Conservation (phyloP, 1,140 invertebrate genomes). For the Rhopalosiphum maidis region DNA sequence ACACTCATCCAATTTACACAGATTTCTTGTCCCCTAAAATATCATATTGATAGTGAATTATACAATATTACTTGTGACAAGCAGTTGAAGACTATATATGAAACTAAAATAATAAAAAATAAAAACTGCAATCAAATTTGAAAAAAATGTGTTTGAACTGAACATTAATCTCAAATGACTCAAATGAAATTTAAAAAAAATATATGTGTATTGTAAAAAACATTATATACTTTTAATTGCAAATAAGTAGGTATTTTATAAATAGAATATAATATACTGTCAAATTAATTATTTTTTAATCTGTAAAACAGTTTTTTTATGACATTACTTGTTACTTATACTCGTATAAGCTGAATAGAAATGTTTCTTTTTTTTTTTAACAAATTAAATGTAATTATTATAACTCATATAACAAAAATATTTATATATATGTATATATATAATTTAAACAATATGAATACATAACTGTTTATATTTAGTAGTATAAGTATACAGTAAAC, state of each 20-base stretch:
- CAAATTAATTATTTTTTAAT: neutral
- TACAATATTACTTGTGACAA: neutral
- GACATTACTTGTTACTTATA: no score
- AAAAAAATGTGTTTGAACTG: neutral
- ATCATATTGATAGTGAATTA: neutral
- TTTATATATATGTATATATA: no score
- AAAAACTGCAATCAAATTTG: neutral
- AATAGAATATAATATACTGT: neutral
- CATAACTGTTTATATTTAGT: neutral
- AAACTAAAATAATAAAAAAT: neutral
- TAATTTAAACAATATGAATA: neutral
- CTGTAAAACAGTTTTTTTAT: neutral
- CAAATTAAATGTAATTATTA: neutral
- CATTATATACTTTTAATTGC: neutral
- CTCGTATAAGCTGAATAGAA: no score
- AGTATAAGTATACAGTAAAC: neutral
- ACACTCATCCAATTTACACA: no score
- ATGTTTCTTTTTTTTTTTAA: no score
- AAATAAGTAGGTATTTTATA: neutral
- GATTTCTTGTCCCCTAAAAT: neutral
- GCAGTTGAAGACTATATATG: neutral
- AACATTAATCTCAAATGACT: neutral
- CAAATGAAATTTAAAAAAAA: neutral
- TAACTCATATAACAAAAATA: neutral
- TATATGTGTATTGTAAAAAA: no score